phyloP scores from a whole-genome alignment of 2,888 invertebrate species.

The Onchidella celtica region DNA sequence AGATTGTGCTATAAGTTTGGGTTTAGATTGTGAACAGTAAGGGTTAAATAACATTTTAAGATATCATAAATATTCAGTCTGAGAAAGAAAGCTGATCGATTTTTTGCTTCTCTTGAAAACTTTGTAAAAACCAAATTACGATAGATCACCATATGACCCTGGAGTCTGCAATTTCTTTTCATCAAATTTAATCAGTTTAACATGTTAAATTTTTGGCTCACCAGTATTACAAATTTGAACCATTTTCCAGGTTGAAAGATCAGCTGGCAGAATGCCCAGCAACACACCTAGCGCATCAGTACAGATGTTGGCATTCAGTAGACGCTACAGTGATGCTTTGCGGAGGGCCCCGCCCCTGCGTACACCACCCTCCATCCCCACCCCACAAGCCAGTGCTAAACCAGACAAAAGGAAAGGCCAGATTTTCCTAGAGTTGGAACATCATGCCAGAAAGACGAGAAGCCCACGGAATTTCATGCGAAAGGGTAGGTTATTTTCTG shows the following conservation, averaged over 20 bases:
- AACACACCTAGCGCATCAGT: constrained; percentile 58
- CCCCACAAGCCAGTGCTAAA: constrained; percentile 57
- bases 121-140: too few species aligned
- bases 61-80: too few species aligned
- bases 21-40: too few species aligned
- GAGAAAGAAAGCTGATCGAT: too few species aligned
- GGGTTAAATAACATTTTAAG: too few species aligned
- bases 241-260: constrained; percentile 62
- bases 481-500: constrained; percentile 63
- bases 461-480: constrained; percentile 74
- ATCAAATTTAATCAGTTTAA: too few species aligned
- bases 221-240: too few species aligned
- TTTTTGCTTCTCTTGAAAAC: too few species aligned
- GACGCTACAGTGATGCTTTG: constrained; percentile 62
- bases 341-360: constrained; percentile 65
- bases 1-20: too few species aligned
- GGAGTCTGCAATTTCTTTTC: too few species aligned
- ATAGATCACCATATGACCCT: too few species aligned
- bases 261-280: constrained; percentile 69
- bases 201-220: too few species aligned
- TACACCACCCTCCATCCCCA: constrained; percentile 76
- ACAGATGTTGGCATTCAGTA: constrained; percentile 65
- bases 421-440: constrained; percentile 66
- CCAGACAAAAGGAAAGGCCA: constrained; percentile 53
- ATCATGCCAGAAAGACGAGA: constrained; percentile 69